Conservation (phyloP, 2,888 invertebrate genomes). For the Rotaria socialis region DNA sequence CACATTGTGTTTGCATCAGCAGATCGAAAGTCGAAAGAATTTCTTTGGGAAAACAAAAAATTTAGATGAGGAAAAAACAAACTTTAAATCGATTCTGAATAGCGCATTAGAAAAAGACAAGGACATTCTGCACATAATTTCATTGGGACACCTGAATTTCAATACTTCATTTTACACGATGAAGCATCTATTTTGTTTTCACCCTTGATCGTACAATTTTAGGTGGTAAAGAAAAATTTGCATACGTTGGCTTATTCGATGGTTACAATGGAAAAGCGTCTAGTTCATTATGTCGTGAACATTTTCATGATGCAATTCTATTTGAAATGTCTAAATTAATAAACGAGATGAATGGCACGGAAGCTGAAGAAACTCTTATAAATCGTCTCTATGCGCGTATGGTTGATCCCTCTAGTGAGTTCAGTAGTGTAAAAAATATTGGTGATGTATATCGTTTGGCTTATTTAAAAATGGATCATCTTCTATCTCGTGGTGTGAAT, state of each 20-base stretch:
- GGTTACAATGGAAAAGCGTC: conserved; percentile 42
- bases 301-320: conserved; percentile 43
- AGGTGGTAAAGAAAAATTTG: conserved; percentile 40
- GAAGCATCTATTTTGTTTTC: too few species aligned
- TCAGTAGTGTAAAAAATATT: background rate
- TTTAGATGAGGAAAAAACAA: too few species aligned
- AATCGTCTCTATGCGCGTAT: background rate
- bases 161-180: too few species aligned
- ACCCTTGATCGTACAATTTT: background rate
- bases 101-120: too few species aligned
- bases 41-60: too few species aligned
- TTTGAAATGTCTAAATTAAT: conserved; percentile 32
- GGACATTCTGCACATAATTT: too few species aligned
- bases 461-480: conserved; percentile 40
- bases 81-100: too few species aligned
- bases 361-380: background rate
- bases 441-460: conserved; percentile 38
- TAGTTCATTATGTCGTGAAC: conserved; percentile 37
- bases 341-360: background rate
- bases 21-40: too few species aligned
- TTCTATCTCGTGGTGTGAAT: conserved; percentile 40
- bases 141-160: too few species aligned
- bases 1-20: too few species aligned
- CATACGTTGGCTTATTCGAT: conserved; percentile 42
- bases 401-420: background rate